phyloP scores from a whole-genome alignment of 2,113 vertebrate species.

The Gambusia affinis region DNA sequence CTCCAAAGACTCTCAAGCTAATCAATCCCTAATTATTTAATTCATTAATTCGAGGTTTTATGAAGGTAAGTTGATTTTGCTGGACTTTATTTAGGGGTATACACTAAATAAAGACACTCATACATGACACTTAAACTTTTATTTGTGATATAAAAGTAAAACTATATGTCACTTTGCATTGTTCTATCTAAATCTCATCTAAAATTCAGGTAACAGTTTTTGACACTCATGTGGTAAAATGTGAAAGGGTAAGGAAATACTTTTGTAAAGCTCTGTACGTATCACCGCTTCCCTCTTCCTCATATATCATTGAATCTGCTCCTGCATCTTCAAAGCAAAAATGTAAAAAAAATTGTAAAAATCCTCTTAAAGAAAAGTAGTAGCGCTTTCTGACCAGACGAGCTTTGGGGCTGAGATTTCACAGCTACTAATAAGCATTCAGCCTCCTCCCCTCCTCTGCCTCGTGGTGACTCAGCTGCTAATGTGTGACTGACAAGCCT shows the following conservation, averaged over 20 bases:
- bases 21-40: background rate
- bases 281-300: conserved; percentile 14
- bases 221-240: background rate
- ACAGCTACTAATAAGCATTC: conserved; percentile 78
- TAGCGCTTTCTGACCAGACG: conserved; percentile 47
- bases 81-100: background rate
- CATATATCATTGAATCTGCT: conserved; percentile 11
- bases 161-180: too few relatives aligned
- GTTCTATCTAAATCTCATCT: too few relatives aligned
- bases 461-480: conserved; percentile 68
- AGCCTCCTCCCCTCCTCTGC: conserved; percentile 75
- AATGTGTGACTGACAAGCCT: conserved; percentile 78
- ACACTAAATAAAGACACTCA: too few relatives aligned
- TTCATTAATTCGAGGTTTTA: background rate
- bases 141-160: too few relatives aligned
- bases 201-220: background rate
- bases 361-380: conserved; percentile 49
- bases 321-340: conserved; percentile 24
- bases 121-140: too few relatives aligned
- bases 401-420: conserved; percentile 75
- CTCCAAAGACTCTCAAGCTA: background rate
- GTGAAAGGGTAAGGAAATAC: too few relatives aligned
- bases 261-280: conserved; percentile 3
- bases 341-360: conserved; percentile 18
- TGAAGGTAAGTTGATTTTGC: background rate